Evolutionary conservation across 2,797 vertebrate genomes (phyloP).

Genomic region (Peromyscus nudipes): DNA sequence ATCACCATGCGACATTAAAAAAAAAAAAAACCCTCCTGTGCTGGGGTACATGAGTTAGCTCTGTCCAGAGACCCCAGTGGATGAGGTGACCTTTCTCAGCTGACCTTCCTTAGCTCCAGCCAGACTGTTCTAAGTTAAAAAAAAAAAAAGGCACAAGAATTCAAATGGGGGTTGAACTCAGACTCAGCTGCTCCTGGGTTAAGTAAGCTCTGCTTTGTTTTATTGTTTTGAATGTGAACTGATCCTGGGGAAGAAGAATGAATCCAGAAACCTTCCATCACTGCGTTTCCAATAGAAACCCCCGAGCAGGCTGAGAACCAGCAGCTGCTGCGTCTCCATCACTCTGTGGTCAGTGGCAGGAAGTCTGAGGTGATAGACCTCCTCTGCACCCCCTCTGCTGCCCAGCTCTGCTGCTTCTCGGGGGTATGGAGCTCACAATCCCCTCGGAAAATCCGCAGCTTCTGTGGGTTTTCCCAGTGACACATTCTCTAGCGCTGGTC

Average conservation of each 20-base stretch:
- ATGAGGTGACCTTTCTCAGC: not conserved
- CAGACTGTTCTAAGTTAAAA: conserved; percentile 7
- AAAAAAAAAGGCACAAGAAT: conserved; percentile 36
- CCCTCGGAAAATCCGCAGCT: conserved; percentile 58
- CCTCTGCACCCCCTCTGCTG: not conserved
- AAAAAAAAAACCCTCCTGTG: not conserved
- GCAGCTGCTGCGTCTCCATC: accelerated
- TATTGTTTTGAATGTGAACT: conserved; percentile 37
- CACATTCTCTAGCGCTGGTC: conserved; percentile 80
- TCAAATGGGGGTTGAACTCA: not conserved
- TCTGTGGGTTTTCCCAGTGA: conserved; percentile 83
- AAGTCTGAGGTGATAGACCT: conserved; percentile 21
- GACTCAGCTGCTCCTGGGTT: conserved; percentile 31
- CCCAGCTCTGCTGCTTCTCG: not conserved
- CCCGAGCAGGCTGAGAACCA: not conserved
- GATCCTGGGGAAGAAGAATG: conserved; percentile 16
- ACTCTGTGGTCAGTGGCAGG: not conserved
- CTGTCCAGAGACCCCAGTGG: not conserved
- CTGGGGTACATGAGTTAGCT: not conserved
- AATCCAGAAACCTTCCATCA: conserved; percentile 8
- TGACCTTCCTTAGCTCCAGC: not conserved
- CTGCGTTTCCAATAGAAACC: conserved; percentile 49
- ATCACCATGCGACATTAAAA: not conserved
- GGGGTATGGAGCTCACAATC: conserved; percentile 69
- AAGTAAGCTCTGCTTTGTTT: conserved; percentile 33